phyloP scores from a whole-genome alignment of 2,888 invertebrate genomes.

The Brachypalpus laphriformis region DNA sequence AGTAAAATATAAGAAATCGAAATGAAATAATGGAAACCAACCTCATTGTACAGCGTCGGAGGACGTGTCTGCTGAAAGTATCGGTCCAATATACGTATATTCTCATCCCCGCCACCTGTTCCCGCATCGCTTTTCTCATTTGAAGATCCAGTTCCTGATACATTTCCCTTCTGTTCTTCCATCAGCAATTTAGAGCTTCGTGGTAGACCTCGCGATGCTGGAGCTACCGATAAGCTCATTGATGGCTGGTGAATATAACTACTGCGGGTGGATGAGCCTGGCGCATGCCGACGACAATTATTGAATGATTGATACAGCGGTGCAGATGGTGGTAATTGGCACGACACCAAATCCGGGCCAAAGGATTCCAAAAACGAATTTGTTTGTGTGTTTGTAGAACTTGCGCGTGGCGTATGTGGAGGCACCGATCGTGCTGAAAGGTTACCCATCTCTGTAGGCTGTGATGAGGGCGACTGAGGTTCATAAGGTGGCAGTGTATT shows the following conservation, averaged over 20 bases:
- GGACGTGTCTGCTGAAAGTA: conserved; percentile 52
- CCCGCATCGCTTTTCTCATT: conserved; percentile 40
- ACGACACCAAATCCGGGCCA: conserved; percentile 20
- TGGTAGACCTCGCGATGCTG: conserved; percentile 31
- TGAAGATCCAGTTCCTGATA: neutral
- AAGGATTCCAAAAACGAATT: conserved; percentile 29
- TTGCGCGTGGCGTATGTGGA: conserved; percentile 16
- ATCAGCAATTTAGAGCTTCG: conserved; percentile 41
- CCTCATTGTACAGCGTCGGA: conserved; percentile 63
- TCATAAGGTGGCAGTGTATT: conserved; percentile 55
- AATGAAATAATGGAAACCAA: conserved; percentile 65
- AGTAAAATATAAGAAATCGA: conserved; percentile 12
- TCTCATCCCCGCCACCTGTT: conserved; percentile 8
- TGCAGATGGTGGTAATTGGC: conserved; percentile 26
- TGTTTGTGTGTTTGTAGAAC: conserved; percentile 12
- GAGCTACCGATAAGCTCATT: neutral
- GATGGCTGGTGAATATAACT: conserved; percentile 1
- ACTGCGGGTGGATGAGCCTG: conserved; percentile 6
- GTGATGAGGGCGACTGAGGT: conserved; percentile 9
- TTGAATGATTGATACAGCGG: conserved; percentile 54
- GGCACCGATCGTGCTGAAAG: conserved; percentile 13
- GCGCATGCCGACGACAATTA: conserved; percentile 43
- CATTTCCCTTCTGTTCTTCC: conserved; percentile 45
- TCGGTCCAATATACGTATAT: conserved; percentile 55
- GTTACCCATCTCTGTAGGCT: conserved; percentile 5